Base-by-base conservation (phyloP, 1,140 invertebrate species). In the Bombus haemorrhoidalis region DNA sequence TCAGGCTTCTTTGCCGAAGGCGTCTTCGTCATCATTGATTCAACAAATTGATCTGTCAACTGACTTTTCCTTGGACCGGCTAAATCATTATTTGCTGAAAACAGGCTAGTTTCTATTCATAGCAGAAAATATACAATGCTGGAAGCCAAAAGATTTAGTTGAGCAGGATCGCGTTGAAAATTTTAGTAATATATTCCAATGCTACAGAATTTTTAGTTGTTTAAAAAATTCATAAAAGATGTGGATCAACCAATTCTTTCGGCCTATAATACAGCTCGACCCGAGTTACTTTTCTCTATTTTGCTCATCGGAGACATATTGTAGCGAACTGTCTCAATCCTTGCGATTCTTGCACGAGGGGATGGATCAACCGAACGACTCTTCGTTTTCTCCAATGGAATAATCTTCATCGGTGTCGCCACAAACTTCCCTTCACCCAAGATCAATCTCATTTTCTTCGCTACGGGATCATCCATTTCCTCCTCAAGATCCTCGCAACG, bases 321-420 rank as follows among this genome's bases (percentile, higher is more conserved):
- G 80, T 81, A 89, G 0, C 71, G 59, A 15, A 89, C 69, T 4
- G 77, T 22, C 68, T 90, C 81, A 37, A 90, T 73, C 8, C 39
- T 81, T 1, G 22, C 22, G 59, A 90, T 85, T 18, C 32, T 37
- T 9, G 43, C 64, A 25, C 28, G 34, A 10, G 34, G 0, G 3
- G 39, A 28, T 15, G 47, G 28, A 28, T 62, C 69, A 9, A 12
- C 9, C 22, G 25, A n/a, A 15, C 25, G 32, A 13, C 47, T 68
- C 25, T 9, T 71, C 43, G 6, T 71, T 32, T 10, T 28, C 9
- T 43, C 34, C 22, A 22, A 9, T 39, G 6, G 39, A 13, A 53
- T 1, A 37, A 4, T 34, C 72, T 53, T 85, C 41, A 12, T 8
- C 1, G 68, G 69, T 18, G 57, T 59, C 5, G 32, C 34, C 9